Percentiles rank a stretch among this genome's conserved stretches.
Evolutionary conservation across 2,888 invertebrate genomes (phyloP).

Genomic region (Halocaridina rubra): DNA sequence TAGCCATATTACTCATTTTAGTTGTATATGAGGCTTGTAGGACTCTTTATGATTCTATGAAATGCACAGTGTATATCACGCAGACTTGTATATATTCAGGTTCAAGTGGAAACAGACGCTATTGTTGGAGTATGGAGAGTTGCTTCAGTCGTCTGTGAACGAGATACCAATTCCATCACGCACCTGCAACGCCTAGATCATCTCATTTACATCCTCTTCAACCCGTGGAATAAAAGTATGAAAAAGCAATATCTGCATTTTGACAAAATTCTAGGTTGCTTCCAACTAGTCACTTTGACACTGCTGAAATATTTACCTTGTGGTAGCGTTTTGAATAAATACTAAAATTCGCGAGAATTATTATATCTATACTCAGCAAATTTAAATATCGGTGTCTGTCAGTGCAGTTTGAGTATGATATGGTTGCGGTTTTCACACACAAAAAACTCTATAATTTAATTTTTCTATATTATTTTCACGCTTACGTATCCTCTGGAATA

Average conservation of each 20-base stretch:
- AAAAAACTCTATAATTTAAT: too few relatives aligned
- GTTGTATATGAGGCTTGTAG: too few relatives aligned
- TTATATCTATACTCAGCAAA: background rate
- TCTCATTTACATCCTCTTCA: slow-evolving; percentile 85
- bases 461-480: too few relatives aligned
- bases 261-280: background rate
- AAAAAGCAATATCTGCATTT: background rate
- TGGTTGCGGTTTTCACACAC: too few relatives aligned
- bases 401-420: too few relatives aligned
- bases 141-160: slow-evolving; percentile 78
- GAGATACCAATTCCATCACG: slow-evolving; percentile 70
- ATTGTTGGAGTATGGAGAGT: slow-evolving; percentile 86
- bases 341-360: background rate
- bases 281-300: too few relatives aligned
- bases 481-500: too few relatives aligned
- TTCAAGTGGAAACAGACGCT: slow-evolving; percentile 79
- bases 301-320: background rate
- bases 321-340: too few relatives aligned
- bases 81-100: too few relatives aligned
- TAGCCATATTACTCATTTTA: too few relatives aligned
- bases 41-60: too few relatives aligned
- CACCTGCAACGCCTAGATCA: slow-evolving; percentile 67
- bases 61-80: too few relatives aligned
- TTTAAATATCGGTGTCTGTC: background rate
- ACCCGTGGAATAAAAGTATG: slow-evolving; percentile 89